Percentiles rank a stretch among this genome's conserved stretches.
Conservation (phyloP, 2,888 invertebrate genomes). For the Arrhopalites spinosus region DNA sequence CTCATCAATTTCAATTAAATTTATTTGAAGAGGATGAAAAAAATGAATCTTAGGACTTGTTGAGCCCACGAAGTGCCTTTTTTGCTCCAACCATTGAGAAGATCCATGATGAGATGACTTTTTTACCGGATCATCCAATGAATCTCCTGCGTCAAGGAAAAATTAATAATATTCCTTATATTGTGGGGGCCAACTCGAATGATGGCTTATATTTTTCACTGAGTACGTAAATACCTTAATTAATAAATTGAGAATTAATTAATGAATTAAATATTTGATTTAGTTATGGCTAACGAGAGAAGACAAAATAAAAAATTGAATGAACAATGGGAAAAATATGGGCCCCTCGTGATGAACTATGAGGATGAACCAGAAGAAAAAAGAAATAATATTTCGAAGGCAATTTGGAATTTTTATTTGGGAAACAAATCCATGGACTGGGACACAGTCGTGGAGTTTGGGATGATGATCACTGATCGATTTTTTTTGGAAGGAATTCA, state of each 20-base stretch:
- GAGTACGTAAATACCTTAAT: neutral
- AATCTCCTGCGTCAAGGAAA: constrained; percentile 59
- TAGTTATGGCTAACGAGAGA: neutral
- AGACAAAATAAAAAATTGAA: neutral
- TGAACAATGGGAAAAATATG: neutral
- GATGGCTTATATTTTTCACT: constrained; percentile 10
- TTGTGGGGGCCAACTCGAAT: constrained; percentile 54
- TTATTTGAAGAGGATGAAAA: neutral
- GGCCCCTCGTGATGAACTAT: neutral
- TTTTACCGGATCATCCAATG: constrained; percentile 61
- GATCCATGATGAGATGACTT: constrained; percentile 60
- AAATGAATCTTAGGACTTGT: neutral
- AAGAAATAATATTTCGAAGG: neutral
- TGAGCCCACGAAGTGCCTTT: neutral
- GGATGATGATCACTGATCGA: neutral
- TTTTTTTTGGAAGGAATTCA: constrained; percentile 5
- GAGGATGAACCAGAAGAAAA: neutral
- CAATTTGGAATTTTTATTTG: neutral
- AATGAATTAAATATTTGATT: too few species aligned
- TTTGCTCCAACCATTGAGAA: constrained; percentile 61
- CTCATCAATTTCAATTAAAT: neutral
- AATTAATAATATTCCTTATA: constrained; percentile 62
- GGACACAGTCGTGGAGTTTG: neutral
- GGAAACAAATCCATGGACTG: neutral
- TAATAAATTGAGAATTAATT: too few species aligned